Conservation (phyloP, 2,113 vertebrate genomes). For the Stigmatopora argus region DNA sequence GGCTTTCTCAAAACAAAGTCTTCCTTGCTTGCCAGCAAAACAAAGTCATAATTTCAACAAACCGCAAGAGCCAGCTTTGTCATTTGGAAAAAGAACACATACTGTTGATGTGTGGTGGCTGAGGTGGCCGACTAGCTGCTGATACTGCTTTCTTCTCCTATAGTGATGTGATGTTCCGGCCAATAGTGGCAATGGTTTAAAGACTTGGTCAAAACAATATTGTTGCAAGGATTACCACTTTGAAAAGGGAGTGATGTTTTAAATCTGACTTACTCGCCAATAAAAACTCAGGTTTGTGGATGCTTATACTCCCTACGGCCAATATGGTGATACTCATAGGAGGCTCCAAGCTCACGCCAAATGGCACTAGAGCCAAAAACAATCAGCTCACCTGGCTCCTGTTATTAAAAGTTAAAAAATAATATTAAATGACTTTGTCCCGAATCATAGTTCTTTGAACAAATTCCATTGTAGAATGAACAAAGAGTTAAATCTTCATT, state of each 20-base stretch:
- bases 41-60: slow-evolving; percentile 6
- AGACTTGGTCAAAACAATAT: slow-evolving; percentile 9
- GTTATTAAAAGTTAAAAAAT: slow-evolving; percentile 31
- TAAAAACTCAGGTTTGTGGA: slow-evolving; percentile 40
- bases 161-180: neutral
- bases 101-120: neutral
- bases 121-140: neutral
- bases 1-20: neutral
- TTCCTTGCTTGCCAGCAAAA: slow-evolving; percentile 1
- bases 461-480: slow-evolving; percentile 13
- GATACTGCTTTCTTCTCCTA: slow-evolving; percentile 6
- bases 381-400: slow-evolving; percentile 39
- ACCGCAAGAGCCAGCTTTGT: neutral
- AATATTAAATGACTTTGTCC: slow-evolving; percentile 31
- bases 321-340: slow-evolving; percentile 43
- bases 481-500: slow-evolving; percentile 22
- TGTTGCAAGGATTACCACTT: neutral
- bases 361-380: slow-evolving; percentile 43
- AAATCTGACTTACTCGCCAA: slow-evolving; percentile 20
- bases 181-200: slow-evolving; percentile 11
- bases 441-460: slow-evolving; percentile 30
- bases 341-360: slow-evolving; percentile 37
- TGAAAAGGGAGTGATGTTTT: slow-evolving; percentile 23
- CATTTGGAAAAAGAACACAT: neutral
- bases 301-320: slow-evolving; percentile 35